Conservation (phyloP, 1,140 invertebrate genomes). For the Pseudoatta argentina region DNA sequence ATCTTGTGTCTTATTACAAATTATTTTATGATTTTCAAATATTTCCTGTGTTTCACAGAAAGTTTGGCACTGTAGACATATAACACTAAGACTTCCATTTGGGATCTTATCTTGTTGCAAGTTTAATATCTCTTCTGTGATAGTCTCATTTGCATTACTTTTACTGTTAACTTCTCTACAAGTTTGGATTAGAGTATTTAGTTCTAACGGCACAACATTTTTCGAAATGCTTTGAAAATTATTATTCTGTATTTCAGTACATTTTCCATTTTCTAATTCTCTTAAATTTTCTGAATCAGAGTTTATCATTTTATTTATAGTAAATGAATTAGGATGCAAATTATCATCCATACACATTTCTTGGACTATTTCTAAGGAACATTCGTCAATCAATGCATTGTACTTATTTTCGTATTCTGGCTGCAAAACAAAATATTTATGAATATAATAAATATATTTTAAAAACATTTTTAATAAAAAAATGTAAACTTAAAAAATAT, state of each 20-base stretch:
- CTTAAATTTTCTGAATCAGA: slow-evolving; percentile 31
- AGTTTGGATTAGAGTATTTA: slow-evolving; percentile 71
- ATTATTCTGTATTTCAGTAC: slow-evolving; percentile 41
- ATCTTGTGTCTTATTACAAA: slow-evolving; percentile 49
- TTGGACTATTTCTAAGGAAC: slow-evolving; percentile 66
- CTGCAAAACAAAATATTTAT: slow-evolving; percentile 67
- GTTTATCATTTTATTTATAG: slow-evolving; percentile 31
- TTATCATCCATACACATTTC: slow-evolving; percentile 35
- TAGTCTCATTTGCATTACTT: not conserved
- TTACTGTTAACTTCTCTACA: slow-evolving; percentile 51
- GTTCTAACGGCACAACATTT: slow-evolving; percentile 59
- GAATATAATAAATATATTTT: not conserved
- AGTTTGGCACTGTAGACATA: slow-evolving; percentile 65
- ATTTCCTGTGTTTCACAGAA: slow-evolving; percentile 67
- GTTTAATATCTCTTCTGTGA: slow-evolving; percentile 7
- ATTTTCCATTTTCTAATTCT: slow-evolving; percentile 37
- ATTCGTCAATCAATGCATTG: slow-evolving; percentile 64
- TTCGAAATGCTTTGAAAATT: slow-evolving; percentile 51
- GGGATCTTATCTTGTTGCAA: slow-evolving; percentile 1
- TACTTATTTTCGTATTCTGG: slow-evolving; percentile 74
- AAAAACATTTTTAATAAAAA: slow-evolving; percentile 45
- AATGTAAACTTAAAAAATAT: slow-evolving; percentile 26
- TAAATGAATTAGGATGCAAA: slow-evolving; percentile 20
- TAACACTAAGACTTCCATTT: slow-evolving; percentile 30
- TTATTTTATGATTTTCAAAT: slow-evolving; percentile 73